Conservation (phyloP, 2,797 vertebrate species). For the Pygocentrus nattereri region DNA sequence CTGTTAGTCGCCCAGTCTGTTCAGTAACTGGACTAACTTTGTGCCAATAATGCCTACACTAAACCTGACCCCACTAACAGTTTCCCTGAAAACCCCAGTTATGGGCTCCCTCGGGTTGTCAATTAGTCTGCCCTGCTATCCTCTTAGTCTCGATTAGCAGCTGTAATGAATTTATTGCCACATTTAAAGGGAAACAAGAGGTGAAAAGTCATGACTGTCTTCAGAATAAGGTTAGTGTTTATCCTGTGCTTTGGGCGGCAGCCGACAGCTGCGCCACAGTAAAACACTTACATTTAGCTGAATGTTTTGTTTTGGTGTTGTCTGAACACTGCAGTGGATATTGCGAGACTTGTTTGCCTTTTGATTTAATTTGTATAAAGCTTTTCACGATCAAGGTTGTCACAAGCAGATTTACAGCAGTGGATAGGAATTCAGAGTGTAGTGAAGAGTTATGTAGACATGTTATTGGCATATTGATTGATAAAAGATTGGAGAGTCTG, state of each 20-base stretch:
- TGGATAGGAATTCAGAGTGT: too few species aligned
- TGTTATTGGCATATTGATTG: too few species aligned
- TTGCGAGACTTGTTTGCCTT: too few species aligned
- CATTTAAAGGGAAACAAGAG: constrained; percentile 31
- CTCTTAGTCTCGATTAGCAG: constrained; percentile 27
- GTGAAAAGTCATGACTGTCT: background rate
- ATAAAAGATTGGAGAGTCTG: too few species aligned
- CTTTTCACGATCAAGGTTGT: too few species aligned
- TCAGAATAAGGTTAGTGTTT: background rate
- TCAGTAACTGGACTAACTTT: constrained; percentile 11
- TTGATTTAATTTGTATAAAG: too few species aligned
- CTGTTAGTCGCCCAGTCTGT: background rate
- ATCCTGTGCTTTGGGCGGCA: background rate
- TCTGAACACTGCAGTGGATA: too few species aligned
- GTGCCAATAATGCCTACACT: constrained; percentile 1
- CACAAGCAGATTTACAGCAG: too few species aligned
- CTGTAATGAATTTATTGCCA: constrained; percentile 35
- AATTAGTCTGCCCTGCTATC: constrained; percentile 41
- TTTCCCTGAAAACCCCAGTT: constrained; percentile 20
- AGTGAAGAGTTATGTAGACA: too few species aligned
- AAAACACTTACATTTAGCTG: too few species aligned
- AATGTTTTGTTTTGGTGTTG: too few species aligned
- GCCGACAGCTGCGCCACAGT: too few species aligned
- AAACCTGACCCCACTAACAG: background rate
- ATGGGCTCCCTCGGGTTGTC: constrained; percentile 10